Conservation (phyloP, 2,113 vertebrate genomes). For the Grammomys dolichurus region DNA sequence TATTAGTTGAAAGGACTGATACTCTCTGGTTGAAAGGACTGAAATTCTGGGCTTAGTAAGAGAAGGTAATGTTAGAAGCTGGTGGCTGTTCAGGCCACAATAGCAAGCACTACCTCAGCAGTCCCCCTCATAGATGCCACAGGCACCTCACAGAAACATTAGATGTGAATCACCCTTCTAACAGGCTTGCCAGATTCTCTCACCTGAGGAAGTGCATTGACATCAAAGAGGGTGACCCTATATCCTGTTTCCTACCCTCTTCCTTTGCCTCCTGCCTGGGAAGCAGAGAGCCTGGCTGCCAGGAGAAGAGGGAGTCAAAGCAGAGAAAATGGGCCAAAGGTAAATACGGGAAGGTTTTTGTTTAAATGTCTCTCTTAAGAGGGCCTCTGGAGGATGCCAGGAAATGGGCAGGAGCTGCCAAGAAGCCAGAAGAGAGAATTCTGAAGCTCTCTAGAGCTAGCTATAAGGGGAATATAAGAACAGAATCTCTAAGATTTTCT, state of each 20-base stretch:
- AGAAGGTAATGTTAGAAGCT: not conserved
- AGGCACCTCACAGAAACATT: not conserved
- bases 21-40: not conserved
- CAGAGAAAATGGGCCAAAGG: not conserved
- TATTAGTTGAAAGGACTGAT: not conserved
- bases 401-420: not conserved
- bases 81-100: not conserved
- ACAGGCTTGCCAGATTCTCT: not conserved
- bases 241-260: not conserved
- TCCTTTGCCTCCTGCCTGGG: not conserved
- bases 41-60: not conserved
- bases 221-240: not conserved
- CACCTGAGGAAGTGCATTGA: not conserved
- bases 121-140: no score
- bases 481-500: slow-evolving; percentile 2
- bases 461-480: not conserved
- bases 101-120: not conserved
- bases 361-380: not conserved
- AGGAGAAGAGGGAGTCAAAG: not conserved
- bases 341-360: not conserved
- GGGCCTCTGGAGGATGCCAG: not conserved
- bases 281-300: not conserved
- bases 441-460: not conserved
- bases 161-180: not conserved
- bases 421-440: not conserved